phyloP scores from a whole-genome alignment of 2,797 vertebrate genomes.

The Falco biarmicus region DNA sequence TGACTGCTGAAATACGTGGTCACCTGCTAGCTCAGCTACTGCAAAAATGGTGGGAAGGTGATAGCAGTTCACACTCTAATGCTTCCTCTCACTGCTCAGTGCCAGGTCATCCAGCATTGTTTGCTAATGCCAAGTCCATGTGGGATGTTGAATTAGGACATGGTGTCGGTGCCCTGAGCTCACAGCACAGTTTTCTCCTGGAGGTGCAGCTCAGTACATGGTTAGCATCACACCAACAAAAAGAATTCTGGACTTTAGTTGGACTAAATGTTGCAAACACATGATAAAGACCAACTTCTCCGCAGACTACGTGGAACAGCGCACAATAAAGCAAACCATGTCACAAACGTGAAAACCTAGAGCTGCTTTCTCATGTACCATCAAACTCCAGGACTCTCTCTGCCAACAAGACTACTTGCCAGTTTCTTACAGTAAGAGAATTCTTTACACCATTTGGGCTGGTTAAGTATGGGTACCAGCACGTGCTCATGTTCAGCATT shows the following conservation, averaged over 20 bases:
- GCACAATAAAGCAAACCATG: not conserved
- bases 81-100: accelerated
- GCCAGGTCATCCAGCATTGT: not conserved
- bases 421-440: not conserved
- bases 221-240: not conserved
- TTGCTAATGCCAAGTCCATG: not conserved
- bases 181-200: not conserved
- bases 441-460: not conserved
- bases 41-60: not conserved
- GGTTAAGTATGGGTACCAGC: not conserved
- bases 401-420: not conserved
- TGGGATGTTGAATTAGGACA: not conserved
- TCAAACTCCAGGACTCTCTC: not conserved
- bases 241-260: not conserved
- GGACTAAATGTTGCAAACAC: not conserved
- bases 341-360: not conserved
- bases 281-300: not conserved
- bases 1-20: accelerated
- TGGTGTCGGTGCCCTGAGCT: not conserved
- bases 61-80: not conserved
- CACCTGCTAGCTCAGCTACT: not conserved
- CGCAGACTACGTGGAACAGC: not conserved
- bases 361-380: not conserved
- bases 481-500: accelerated
- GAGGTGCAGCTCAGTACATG: not conserved